Base-by-base conservation (phyloP, 2,888 invertebrate genomes). In the Oegoconia quadripuncta region DNA sequence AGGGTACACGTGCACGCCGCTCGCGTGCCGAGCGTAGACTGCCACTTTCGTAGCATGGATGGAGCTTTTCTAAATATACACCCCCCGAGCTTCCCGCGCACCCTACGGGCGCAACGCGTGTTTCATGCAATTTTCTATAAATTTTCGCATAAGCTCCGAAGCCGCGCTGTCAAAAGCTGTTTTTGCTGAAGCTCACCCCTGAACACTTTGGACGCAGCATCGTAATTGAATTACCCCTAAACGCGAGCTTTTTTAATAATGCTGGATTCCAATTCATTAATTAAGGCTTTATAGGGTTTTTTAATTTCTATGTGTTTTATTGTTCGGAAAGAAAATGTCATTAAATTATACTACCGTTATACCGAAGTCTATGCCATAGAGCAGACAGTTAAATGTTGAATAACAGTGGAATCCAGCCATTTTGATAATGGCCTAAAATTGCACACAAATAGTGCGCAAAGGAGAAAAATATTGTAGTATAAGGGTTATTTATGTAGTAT, bases 41-140 rank as follows among this genome's bases (percentile, higher is more conserved):
- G 84, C 16, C 33, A 23, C 18, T 27, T 20, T 42, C 59, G 55
- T 47, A 61, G 66, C 63, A 59, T 57, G 66, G 60, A 60, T 56
- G 58, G 53, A 67, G 67, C 74, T 72, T 76, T 80, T 78, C 84
- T 86, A 84, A 84, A 83, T 83, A 87, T 78, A 84, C 80, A 79
- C 80, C 82, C 82, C 78, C 71, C 74, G 65, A 44, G 59, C 56
- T 74, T 73, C 69, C 71, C 82, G 80, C 83, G 78, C 82, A 69
- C 72, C 71, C 71, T 60, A 62, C 56, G 67, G 64, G 72, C 80
- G 76, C 78, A 77, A 75, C 80, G 77, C 74, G 71, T 77, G 70
- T 72, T 64, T 68, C 76, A 75, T 84, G 81, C 83, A 83, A 82
- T 84, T 84, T 84, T 84, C 84, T 80, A 84, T 84, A 83, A 82